Conservation (phyloP, 1,140 invertebrate genomes). For the Cydia strobilella region DNA sequence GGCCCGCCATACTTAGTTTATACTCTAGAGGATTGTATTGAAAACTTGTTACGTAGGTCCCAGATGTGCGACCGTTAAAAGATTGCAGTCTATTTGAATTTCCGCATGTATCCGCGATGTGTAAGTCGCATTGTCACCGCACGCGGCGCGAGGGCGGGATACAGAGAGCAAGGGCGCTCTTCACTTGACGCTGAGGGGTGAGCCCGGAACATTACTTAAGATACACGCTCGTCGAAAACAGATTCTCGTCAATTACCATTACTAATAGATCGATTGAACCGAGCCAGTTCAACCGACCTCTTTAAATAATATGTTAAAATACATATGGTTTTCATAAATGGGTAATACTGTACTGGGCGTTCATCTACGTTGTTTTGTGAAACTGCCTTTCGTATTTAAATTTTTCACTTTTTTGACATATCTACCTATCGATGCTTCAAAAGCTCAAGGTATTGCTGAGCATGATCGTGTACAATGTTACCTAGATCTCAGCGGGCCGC, state of each 20-base stretch:
- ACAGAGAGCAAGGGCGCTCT: conserved; percentile 8
- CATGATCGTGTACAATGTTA: conserved; percentile 1
- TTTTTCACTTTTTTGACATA: neutral
- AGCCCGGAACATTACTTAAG: conserved; percentile 16
- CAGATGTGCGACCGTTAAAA: neutral
- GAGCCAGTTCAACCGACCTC: neutral
- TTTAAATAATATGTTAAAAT: neutral
- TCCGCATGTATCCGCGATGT: conserved; percentile 2
- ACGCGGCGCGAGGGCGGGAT: conserved; percentile 8
- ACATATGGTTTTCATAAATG: neutral
- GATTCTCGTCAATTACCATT: conserved; percentile 11
- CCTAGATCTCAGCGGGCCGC: conserved; percentile 19
- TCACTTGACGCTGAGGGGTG: conserved; percentile 5
- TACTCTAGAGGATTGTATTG: neutral
- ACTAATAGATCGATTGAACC: neutral
- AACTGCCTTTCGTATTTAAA: too few species aligned
- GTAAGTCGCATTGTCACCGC: conserved; percentile 1
- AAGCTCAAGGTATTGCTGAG: neutral
- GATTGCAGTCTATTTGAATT: conserved; percentile 22
- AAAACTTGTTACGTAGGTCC: neutral
- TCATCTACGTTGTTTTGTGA: too few species aligned
- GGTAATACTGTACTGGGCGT: neutral
- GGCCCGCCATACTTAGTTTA: neutral
- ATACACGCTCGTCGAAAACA: conserved; percentile 23
- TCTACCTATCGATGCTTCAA: neutral